Conservation (phyloP, 1,140 invertebrate genomes). For the Palaemon carinicauda region DNA sequence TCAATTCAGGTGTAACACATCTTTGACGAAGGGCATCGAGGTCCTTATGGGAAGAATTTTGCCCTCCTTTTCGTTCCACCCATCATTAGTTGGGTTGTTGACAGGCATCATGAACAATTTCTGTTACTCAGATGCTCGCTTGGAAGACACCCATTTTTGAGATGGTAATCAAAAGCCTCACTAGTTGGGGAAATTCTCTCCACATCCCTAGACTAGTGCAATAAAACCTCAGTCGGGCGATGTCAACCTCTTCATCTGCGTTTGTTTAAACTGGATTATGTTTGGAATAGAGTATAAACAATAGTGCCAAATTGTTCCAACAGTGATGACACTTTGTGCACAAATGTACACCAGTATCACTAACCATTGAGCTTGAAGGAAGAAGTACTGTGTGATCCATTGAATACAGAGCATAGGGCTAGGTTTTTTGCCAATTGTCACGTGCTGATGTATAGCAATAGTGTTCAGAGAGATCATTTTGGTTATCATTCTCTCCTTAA, state of each 20-base stretch:
- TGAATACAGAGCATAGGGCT: slow-evolving; percentile 31
- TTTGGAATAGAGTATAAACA: not conserved
- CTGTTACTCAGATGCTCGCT: slow-evolving; percentile 14
- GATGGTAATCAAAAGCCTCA: slow-evolving; percentile 2
- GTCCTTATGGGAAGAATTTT: not conserved
- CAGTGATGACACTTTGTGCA: not conserved
- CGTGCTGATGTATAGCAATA: not conserved
- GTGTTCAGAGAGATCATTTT: slow-evolving; percentile 15
- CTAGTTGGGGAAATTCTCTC: not conserved
- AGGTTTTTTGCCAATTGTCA: slow-evolving; percentile 23
- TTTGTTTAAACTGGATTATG: slow-evolving; percentile 23
- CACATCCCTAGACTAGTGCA: not conserved
- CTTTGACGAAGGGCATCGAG: not conserved
- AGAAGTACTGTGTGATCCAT: slow-evolving; percentile 27
- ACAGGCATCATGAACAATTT: not conserved
- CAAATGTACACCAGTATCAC: slow-evolving; percentile 17
- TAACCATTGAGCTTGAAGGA: slow-evolving; percentile 39
- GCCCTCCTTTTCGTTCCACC: not conserved
- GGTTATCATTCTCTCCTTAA: slow-evolving; percentile 10
- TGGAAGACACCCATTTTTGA: slow-evolving; percentile 11
- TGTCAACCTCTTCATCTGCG: not conserved
- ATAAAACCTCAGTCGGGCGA: not conserved
- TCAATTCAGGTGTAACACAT: not conserved
- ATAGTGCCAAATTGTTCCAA: slow-evolving; percentile 7
- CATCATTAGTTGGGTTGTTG: not conserved